Evolutionary conservation across 2,113 vertebrate species (phyloP).

Genomic region (Saccopteryx bilineata): DNA sequence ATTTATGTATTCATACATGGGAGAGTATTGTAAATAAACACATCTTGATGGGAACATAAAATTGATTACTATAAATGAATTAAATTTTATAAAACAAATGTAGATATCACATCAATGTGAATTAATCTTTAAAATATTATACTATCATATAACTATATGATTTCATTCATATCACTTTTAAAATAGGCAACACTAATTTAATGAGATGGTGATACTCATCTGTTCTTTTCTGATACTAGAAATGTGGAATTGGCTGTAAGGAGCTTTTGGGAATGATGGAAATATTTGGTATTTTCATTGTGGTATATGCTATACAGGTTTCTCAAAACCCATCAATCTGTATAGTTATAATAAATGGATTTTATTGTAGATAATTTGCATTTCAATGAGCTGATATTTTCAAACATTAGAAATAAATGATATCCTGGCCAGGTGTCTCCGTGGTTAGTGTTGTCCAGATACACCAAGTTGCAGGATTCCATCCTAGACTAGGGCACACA

Average conservation of each 20-base stretch:
- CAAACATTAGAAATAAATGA: background rate
- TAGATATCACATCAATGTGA: background rate
- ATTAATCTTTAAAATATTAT: background rate
- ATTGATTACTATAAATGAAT: background rate
- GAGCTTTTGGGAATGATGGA: background rate
- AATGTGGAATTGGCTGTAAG: background rate
- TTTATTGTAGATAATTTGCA: background rate
- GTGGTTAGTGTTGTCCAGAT: too few species aligned
- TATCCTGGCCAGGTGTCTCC: too few species aligned
- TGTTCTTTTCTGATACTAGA: background rate
- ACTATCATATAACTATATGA: background rate
- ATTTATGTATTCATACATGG: background rate
- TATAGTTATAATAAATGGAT: background rate
- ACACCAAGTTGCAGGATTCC: too few species aligned
- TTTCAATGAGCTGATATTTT: background rate
- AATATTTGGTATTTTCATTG: background rate
- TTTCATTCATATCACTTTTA: background rate
- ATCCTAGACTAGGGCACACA: too few species aligned
- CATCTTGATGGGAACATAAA: background rate
- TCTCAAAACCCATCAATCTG: background rate
- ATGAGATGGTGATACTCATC: background rate
- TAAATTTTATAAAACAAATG: background rate
- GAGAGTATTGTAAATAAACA: background rate
- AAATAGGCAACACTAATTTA: background rate
- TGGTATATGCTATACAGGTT: background rate